Evolutionary conservation across 1,140 invertebrate species (phyloP), one percentile per base, ranked within the genome.

Genomic region (Drosophila tristis): DNA sequence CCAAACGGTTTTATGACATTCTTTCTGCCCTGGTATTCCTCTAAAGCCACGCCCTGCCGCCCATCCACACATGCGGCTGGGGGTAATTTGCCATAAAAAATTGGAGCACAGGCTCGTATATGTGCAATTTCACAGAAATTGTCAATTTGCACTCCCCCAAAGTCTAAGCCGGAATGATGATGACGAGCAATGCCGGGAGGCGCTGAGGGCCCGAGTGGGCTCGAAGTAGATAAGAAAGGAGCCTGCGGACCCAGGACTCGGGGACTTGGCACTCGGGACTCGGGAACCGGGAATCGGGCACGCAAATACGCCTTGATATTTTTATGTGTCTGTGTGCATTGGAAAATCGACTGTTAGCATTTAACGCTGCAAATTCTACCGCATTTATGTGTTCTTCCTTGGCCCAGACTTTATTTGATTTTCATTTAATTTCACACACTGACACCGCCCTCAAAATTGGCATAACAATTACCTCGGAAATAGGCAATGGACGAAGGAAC

Each of bases 61-160:
- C 61, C 26, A 47, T 67, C 51, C 61, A 59, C 60, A 64, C 47
- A 81, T 87, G 84, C 61, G 79, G 67, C 79, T 60, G 67, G 78
- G 84, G 77, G 35, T 87, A 87, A 87, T 87, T 87, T 87, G 84
- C 84, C 84, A 87, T 87, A 87, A 87, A 87, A 87, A 87, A 89
- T 74, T 84, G 80, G 71, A 82, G 82, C 78, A 71, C 49, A 76
- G 76, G 58, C 82, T 73, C 84, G 79, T 87, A 87, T 87, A 89
- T 87, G 84, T 89, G 82, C 82, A 87, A 87, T 87, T 87, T 89
- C 82, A 82, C 65, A 79, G 84, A 87, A 89, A 87, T 87, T 87
- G 84, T 90, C 84, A 87, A 87, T 87, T 87, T 87, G 85, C 84
- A 74, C 85, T 77, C 82, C 78, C 77, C 75, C 70, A 67, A 87